Percentiles rank a stretch among this genome's conserved stretches.
Conservation (phyloP, 2,113 vertebrate genomes). For the Lamprologus sp. region DNA sequence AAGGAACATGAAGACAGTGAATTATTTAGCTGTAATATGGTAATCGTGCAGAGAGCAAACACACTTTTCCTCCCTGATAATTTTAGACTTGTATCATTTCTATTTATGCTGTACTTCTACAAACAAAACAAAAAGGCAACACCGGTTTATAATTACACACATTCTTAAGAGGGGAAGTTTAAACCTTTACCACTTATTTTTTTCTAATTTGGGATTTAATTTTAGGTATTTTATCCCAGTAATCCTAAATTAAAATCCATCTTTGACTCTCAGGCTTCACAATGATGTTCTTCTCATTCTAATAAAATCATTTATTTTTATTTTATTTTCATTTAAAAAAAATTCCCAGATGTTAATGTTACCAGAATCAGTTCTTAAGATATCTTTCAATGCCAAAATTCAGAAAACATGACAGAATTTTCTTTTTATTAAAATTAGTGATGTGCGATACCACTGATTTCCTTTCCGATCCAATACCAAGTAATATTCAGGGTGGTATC, state of each 20-base stretch:
- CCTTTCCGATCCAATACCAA: too few relatives aligned
- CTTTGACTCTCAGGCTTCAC: not conserved
- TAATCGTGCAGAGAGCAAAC: not conserved
- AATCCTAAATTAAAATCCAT: not conserved
- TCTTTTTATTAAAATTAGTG: not conserved
- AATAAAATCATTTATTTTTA: not conserved
- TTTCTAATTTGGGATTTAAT: not conserved
- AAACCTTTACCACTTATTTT: not conserved
- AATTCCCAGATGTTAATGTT: not conserved
- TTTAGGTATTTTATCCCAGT: not conserved
- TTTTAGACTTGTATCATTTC: not conserved
- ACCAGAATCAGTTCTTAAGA: not conserved
- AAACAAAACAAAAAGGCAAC: not conserved
- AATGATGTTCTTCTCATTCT: not conserved
- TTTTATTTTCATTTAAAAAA: not conserved
- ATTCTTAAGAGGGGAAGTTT: not conserved
- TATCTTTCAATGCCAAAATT: not conserved
- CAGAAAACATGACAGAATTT: not conserved
- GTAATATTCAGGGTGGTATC: too few relatives aligned
- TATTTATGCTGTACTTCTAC: not conserved
- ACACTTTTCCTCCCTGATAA: not conserved
- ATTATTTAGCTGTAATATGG: conserved; percentile 27
- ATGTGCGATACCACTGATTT: too few relatives aligned
- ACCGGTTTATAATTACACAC: not conserved
- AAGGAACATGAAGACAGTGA: conserved; percentile 9